Base-by-base conservation (phyloP, 1,140 invertebrate genomes). In the Sarcophaga bullata region DNA sequence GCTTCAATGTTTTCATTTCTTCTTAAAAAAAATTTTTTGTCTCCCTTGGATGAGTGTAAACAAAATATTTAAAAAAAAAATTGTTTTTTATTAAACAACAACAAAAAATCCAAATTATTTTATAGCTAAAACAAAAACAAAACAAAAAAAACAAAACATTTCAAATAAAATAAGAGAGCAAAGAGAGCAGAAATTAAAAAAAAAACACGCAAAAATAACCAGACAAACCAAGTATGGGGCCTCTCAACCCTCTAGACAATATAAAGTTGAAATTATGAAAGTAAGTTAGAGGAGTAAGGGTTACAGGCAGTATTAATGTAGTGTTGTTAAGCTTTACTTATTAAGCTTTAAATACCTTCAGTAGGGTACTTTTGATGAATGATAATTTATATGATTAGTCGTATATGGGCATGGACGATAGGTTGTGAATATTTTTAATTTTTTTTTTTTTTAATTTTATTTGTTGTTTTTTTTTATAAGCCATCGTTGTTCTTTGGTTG, bases 11-110 rank as follows among this genome's bases (percentile, higher is more conserved):
- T 58, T 58, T 58, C 3, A 3, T 58, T 58, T 58, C n/a, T 58
- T 58, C 54, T 58, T n/a, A 58, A 58, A 58, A 58, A 58, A 58
- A 58, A 58, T 58, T 58, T 13, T 58, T 58, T 58, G 15, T 58
- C n/a, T 58, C n/a, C 1, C 54, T 13, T 58, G 54, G 54, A 58
- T 58, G 54, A 58, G 54, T 58, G 54, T 58, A 58, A 58, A 58
- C 54, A 58, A 58, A 58, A 58, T 58, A 58, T 58, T 58, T 15
- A n/a, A 58, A 58, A 37, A 37, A 37, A 37, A 37, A 37, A 37
- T 37, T n/a, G n/a, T 52, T 3, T 52, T 52, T 52, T 52, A 52
- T n/a, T 58, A n/a, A 6, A n/a, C 6, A 37, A 37, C 25, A 37
- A 37, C 6, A 58, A 15, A 58, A 58, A 58, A 58, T 13, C 15